Base-by-base conservation (phyloP, 2,113 vertebrate species). In the Mesocricetus auratus region DNA sequence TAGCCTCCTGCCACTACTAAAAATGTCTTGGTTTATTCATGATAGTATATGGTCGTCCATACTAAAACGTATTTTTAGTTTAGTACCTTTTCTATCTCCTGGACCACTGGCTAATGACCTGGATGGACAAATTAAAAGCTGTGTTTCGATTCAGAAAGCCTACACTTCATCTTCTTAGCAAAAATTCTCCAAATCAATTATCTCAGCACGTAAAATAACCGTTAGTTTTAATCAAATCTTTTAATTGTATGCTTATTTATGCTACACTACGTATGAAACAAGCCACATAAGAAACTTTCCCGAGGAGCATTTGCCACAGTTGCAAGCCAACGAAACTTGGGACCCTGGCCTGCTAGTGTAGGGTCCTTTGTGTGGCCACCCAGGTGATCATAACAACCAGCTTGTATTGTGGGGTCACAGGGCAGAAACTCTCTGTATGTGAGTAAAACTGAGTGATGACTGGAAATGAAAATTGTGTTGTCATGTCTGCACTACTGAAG, bases 331-430 rank as follows among this genome's bases (percentile, higher is more conserved):
- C 17, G 24, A 33, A 39, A 17, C 42, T 50, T 17, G 31, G 36
- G 45, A 12, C 2, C 0, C 87, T 45, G 11, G 24, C 10, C 1
- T 42, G 1, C 16, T 21, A 6, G 17, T 62, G 2, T 24, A 62
- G 50, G 45, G 0, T 11, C 31, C 33, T 47, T 0, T 1, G 4
- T 33, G 33, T 10, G 5, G 50, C 58, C 17, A 5, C 1, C n/a
- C 21, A n/a, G 26, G 82, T 24, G 12, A n/a, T 29, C n/a, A 0
- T 39, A 21, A 12, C 0, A 42, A 31, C 29, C 39, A 5, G 12
- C 12, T 39, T 77, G 68, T 77, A 53, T 86, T 7, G 0, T 53
- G 0, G 42, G 64, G 69, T 60, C 74, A 29, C 0, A 1, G 15
- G 50, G 64, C 60, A 62, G 62, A 19, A 31, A 39, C 47, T 88